These are phyloP conservation scores for Zosterops lateralis DNA, from an alignment of 2,113 vertebrate species.

Conservation along the genomic window DNA sequence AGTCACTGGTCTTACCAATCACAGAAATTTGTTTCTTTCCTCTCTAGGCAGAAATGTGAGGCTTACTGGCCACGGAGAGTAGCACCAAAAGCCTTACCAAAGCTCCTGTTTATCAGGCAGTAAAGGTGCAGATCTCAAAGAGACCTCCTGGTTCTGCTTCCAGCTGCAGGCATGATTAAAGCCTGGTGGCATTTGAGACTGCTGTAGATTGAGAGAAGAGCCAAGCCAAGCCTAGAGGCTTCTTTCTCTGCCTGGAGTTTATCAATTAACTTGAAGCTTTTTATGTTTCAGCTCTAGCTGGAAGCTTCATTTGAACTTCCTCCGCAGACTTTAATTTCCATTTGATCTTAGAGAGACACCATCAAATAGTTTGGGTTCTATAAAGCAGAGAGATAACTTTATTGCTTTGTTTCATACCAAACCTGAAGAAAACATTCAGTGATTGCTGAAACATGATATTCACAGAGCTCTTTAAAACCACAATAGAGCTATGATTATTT, in stretches of 20 bases:
- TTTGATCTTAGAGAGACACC: constrained; percentile 62
- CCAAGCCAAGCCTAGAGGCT: constrained; percentile 57
- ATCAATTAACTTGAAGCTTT: constrained; percentile 59
- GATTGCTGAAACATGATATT: constrained; percentile 52
- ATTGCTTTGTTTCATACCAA: constrained; percentile 51
- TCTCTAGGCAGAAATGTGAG: not conserved
- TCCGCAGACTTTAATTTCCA: constrained; percentile 57
- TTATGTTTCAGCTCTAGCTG: constrained; percentile 55
- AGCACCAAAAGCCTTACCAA: not conserved
- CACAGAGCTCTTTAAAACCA: constrained; percentile 20
- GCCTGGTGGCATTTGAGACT: not conserved
- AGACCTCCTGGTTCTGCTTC: not conserved
- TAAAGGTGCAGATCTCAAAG: not conserved
- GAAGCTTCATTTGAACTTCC: constrained; percentile 70
- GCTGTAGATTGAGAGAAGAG: constrained; percentile 27
- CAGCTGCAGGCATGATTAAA: not conserved
- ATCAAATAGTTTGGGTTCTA: constrained; percentile 53
- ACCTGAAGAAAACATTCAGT: constrained; percentile 43
- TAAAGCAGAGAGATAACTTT: constrained; percentile 49
- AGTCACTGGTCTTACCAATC: not conserved
- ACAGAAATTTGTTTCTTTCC: not conserved
- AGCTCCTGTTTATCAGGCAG: not conserved
- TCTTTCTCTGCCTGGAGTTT: constrained; percentile 62
- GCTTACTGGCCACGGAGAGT: not conserved
- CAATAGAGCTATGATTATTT: constrained; percentile 48